Evolutionary conservation across 2,113 vertebrate genomes (phyloP).

Genomic region (Ciconia stormi): DNA sequence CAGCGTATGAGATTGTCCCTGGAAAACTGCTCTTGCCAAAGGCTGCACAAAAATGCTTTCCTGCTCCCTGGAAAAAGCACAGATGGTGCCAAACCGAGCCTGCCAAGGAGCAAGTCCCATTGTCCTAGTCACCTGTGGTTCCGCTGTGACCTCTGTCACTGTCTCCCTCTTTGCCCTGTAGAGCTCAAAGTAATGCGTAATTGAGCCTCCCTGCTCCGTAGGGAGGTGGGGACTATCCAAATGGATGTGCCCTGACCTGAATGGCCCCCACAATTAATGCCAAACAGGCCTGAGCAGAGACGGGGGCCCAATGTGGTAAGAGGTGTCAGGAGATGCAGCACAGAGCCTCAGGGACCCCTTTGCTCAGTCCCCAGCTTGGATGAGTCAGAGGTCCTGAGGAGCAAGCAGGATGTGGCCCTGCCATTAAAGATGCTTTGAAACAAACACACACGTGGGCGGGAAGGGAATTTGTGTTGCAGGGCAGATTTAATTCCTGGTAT

Average conservation of each 20-base stretch:
- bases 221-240: not conserved
- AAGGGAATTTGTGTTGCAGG: not conserved
- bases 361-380: not conserved
- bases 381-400: not conserved
- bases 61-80: not conserved
- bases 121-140: not conserved
- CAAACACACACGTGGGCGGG: not conserved
- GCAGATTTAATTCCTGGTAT: slow-evolving; percentile 10
- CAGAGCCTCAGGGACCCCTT: not conserved
- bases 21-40: not conserved
- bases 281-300: not conserved
- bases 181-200: not conserved
- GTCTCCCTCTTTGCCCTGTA: not conserved
- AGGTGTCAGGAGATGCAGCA: not conserved
- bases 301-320: not conserved
- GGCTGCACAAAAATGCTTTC: not conserved
- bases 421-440: not conserved
- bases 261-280: not conserved
- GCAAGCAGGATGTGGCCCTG: not conserved
- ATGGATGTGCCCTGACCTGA: not conserved
- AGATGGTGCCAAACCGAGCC: not conserved
- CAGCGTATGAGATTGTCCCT: not conserved
- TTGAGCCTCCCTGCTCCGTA: not conserved
- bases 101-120: not conserved
- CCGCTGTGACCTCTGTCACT: not conserved